Percentiles rank a stretch among this genome's conserved stretches.
Evolutionary conservation across 2,888 invertebrate genomes (phyloP).

Genomic region (Falcaria lacertinaria): DNA sequence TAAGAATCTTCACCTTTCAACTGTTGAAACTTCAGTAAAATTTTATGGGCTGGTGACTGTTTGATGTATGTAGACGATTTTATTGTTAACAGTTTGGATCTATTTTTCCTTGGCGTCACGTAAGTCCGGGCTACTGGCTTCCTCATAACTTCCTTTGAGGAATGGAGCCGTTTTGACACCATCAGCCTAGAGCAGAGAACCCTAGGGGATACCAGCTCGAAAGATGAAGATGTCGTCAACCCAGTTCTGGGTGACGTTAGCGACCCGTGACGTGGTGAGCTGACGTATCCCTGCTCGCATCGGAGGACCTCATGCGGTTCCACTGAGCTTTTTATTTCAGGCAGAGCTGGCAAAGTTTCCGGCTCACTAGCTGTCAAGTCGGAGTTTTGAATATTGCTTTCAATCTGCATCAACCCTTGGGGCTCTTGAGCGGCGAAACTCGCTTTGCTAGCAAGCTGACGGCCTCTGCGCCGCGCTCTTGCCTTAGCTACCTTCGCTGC

Average conservation of each 20-base stretch:
- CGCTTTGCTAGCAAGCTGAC: constrained; percentile 34
- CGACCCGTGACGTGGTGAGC: constrained; percentile 52
- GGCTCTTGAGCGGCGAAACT: constrained; percentile 55
- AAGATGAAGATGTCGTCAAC: constrained; percentile 43
- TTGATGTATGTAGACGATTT: constrained; percentile 38
- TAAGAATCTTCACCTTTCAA: constrained; percentile 38
- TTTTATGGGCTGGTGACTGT: constrained; percentile 46
- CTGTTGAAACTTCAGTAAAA: constrained; percentile 53
- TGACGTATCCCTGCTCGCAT: constrained; percentile 51
- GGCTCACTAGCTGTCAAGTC: constrained; percentile 32
- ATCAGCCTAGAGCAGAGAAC: constrained; percentile 47
- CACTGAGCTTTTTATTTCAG: constrained; percentile 34
- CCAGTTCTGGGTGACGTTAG: constrained; percentile 35
- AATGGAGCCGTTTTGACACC: constrained; percentile 30
- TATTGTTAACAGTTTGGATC: constrained; percentile 32
- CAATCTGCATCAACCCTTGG: constrained; percentile 41
- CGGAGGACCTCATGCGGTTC: constrained; percentile 37
- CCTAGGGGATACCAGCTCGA: constrained; percentile 42
- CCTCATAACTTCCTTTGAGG: constrained; percentile 27
- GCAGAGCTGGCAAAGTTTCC: constrained; percentile 43
- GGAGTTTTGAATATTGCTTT: constrained; percentile 18
- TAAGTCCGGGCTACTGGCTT: constrained; percentile 12
- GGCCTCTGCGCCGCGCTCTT: constrained; percentile 46
- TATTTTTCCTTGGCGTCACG: constrained; percentile 11
- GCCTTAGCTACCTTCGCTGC: constrained; percentile 51